phyloP scores from a whole-genome alignment of 2,797 vertebrate genomes.

The Centropyge bicolor region DNA sequence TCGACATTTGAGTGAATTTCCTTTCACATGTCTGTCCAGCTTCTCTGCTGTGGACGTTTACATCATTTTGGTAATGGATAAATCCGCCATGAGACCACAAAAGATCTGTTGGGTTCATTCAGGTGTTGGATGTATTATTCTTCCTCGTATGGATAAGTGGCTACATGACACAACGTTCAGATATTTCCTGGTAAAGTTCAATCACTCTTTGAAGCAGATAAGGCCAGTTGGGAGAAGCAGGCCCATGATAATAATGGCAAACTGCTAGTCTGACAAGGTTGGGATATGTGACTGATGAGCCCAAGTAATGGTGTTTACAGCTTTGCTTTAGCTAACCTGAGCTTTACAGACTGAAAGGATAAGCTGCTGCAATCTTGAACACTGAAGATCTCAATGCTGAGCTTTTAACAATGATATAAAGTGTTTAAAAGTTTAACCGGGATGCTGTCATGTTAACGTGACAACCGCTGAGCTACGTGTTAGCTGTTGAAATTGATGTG shows the following conservation, averaged over 20 bases:
- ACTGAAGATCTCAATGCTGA: background rate
- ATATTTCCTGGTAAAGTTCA: slow-evolving; percentile 14
- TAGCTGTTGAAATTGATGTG: no score
- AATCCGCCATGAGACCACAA: slow-evolving; percentile 4
- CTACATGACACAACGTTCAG: slow-evolving; percentile 6
- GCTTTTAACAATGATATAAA: background rate
- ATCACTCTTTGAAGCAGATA: background rate
- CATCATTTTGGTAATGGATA: background rate
- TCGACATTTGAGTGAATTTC: slow-evolving; percentile 22
- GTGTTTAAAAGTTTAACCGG: background rate
- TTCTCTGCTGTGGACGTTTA: slow-evolving; percentile 8
- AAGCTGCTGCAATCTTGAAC: background rate
- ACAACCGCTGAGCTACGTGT: no score
- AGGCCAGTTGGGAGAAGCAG: background rate
- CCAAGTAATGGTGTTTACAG: background rate
- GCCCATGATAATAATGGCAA: background rate
- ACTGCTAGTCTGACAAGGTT: background rate
- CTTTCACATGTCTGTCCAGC: slow-evolving; percentile 9
- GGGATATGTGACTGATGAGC: background rate
- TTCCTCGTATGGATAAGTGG: slow-evolving; percentile 5
- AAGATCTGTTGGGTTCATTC: slow-evolving; percentile 1
- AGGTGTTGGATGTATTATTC: background rate
- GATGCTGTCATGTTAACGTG: no score
- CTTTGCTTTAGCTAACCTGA: background rate
- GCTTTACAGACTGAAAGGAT: background rate